A percentile compares a stretch with the other conserved stretches of the same genome.
Conservation (phyloP, 2,888 invertebrate species). For the Phalera bucephala region DNA sequence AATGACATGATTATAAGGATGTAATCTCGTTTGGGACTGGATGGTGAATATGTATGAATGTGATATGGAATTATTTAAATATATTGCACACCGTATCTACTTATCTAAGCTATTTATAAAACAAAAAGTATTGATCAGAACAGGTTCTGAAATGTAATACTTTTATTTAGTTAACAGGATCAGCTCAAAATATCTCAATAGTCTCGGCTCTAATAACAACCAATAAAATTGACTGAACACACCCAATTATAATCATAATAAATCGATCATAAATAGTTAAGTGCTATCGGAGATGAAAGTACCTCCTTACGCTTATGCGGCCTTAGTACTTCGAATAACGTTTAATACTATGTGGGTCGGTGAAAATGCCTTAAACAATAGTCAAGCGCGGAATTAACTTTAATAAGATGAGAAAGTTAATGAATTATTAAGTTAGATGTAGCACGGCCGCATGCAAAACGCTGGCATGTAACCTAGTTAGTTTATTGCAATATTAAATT, state of each 20-base stretch:
- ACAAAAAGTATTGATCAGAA: too few species aligned
- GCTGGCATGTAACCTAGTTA: not conserved
- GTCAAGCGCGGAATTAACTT: slow-evolving; percentile 1
- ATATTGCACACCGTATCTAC: too few species aligned
- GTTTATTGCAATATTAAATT: not conserved
- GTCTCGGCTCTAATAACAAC: too few species aligned
- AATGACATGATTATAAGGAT: too few species aligned
- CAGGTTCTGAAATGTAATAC: too few species aligned
- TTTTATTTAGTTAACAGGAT: too few species aligned
- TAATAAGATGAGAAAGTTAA: slow-evolving; percentile 2
- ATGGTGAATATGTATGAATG: too few species aligned
- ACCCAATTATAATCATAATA: not conserved
- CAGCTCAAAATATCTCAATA: too few species aligned
- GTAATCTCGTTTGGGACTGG: too few species aligned
- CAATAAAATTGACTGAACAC: too few species aligned
- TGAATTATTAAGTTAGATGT: slow-evolving; percentile 1
- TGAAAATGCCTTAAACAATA: slow-evolving; percentile 3
- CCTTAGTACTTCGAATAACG: not conserved
- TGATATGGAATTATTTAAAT: too few species aligned
- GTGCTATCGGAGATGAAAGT: not conserved
- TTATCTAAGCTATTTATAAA: too few species aligned
- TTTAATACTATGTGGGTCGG: slow-evolving; percentile 1
- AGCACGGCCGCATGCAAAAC: not conserved
- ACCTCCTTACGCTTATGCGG: not conserved
- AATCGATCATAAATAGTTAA: not conserved